These are phyloP conservation scores for Hyles vespertilio DNA, from an alignment of 1,140 invertebrate genomes.

Conservation along the genomic window DNA sequence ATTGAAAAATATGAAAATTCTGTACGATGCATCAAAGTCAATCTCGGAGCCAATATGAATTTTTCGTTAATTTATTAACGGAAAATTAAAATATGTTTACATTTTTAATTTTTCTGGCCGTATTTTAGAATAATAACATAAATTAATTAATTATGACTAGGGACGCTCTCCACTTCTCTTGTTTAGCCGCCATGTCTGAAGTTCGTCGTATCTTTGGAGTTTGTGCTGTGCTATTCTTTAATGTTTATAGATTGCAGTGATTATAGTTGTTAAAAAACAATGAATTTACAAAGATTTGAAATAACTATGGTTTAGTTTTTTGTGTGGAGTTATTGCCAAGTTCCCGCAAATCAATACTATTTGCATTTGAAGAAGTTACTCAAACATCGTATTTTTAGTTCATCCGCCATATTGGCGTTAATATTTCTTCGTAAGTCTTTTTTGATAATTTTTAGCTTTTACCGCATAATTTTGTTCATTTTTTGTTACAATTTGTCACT, in stretches of 20 bases:
- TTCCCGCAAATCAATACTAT: slow-evolving; percentile 63
- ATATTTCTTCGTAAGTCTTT: slow-evolving; percentile 74
- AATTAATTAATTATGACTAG: slow-evolving; percentile 51
- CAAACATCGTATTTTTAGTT: slow-evolving; percentile 75
- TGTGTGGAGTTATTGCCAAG: slow-evolving; percentile 63
- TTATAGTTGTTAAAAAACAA: slow-evolving; percentile 56
- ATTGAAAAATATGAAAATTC: slow-evolving; percentile 2
- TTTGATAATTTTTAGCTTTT: slow-evolving; percentile 69
- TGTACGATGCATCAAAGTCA: slow-evolving; percentile 7
- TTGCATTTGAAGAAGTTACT: slow-evolving; percentile 62
- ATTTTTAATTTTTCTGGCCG: slow-evolving; percentile 50
- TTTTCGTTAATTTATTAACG: slow-evolving; percentile 18
- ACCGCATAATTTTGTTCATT: slow-evolving; percentile 42
- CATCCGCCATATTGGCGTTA: slow-evolving; percentile 75
- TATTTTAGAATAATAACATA: slow-evolving; percentile 60
- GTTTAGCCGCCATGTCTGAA: slow-evolving; percentile 73
- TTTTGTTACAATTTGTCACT: slow-evolving; percentile 53
- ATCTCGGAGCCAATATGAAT: slow-evolving; percentile 6
- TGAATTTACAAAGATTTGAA: slow-evolving; percentile 52
- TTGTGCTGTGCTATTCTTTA: slow-evolving; percentile 69
- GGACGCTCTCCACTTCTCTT: slow-evolving; percentile 62
- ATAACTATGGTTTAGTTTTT: slow-evolving; percentile 54
- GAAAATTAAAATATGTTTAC: slow-evolving; percentile 53
- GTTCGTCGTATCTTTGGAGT: slow-evolving; percentile 64
- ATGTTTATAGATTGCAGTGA: slow-evolving; percentile 68